Evolutionary conservation across 1,140 invertebrate genomes (phyloP).

Genomic region (Caenorhabditis tropicalis): DNA sequence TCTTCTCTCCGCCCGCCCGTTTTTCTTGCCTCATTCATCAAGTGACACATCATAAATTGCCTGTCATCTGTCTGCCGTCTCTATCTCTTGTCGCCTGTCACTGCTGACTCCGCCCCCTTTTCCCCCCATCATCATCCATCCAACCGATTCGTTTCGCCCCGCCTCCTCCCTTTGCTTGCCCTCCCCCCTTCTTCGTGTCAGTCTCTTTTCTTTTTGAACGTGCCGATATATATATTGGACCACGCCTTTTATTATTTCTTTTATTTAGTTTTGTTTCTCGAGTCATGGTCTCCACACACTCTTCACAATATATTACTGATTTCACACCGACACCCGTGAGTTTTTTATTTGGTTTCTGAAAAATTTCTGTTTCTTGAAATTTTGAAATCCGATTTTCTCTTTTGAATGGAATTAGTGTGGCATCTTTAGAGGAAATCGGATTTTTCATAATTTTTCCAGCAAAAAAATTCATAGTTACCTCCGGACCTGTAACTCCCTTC

Average conservation of each 20-base stretch:
- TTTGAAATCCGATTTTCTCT: neutral
- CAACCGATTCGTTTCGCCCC: neutral
- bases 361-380: neutral
- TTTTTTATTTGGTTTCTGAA: neutral
- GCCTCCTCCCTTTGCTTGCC: neutral
- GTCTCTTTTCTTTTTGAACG: conserved; percentile 35
- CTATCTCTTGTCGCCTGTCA: conserved; percentile 1
- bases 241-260: neutral
- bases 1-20: neutral
- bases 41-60: conserved; percentile 42
- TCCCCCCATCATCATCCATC: neutral
- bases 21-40: conserved; percentile 4
- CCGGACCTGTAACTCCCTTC: no score
- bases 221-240: neutral
- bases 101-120: neutral
- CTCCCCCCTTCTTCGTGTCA: neutral
- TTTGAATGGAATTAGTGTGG: no score
- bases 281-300: neutral
- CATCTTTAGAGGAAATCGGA: no score
- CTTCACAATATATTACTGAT: conserved; percentile 34
- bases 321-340: neutral
- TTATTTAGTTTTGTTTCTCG: neutral
- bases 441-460: no score
- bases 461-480: no score
- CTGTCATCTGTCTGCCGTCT: neutral